Percentiles rank a stretch among this genome's conserved stretches.
These are phyloP conservation scores for Spongilla lacustris DNA, from an alignment of 37 sponge, comb jelly and placozoan species.

Conservation along the genomic window DNA sequence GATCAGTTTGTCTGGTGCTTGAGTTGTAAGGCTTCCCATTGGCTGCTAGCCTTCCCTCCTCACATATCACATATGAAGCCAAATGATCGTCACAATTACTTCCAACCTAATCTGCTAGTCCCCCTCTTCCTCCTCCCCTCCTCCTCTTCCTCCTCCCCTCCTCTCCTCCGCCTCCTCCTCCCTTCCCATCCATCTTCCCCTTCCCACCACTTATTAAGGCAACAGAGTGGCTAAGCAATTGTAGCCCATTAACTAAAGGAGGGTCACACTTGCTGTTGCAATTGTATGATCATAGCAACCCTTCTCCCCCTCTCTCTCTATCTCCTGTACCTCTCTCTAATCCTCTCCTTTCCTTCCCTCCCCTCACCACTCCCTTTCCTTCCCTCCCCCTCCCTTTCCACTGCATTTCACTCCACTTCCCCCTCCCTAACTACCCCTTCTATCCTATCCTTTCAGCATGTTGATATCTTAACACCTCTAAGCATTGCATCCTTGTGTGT, in stretches of 20 bases:
- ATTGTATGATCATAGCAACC: no score
- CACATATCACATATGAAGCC: neutral
- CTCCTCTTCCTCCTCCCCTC: neutral
- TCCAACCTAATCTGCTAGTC: neutral
- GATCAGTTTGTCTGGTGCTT: neutral
- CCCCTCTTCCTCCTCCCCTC: neutral
- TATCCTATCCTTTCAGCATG: no score
- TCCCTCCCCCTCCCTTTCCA: no score
- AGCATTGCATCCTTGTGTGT: no score
- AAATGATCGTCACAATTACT: neutral
- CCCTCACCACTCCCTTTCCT: no score
- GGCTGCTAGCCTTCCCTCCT: neutral
- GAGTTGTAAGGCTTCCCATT: neutral
- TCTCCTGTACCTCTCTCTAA: constrained; percentile 11
- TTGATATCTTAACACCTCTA: no score
- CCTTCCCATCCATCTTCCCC: neutral
- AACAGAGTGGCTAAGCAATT: no score
- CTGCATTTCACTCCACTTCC: no score
- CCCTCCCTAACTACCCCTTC: neutral
- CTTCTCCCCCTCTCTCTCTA: no score
- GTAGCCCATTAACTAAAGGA: no score
- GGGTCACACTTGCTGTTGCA: no score
- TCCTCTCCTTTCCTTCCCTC: neutral
- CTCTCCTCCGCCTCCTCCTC: constrained; percentile 4
- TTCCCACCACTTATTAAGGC: no score